Evolutionary conservation across 2,113 vertebrate genomes (phyloP), one percentile per base, ranked within the genome.

Genomic region (Corythaixoides concolor): DNA sequence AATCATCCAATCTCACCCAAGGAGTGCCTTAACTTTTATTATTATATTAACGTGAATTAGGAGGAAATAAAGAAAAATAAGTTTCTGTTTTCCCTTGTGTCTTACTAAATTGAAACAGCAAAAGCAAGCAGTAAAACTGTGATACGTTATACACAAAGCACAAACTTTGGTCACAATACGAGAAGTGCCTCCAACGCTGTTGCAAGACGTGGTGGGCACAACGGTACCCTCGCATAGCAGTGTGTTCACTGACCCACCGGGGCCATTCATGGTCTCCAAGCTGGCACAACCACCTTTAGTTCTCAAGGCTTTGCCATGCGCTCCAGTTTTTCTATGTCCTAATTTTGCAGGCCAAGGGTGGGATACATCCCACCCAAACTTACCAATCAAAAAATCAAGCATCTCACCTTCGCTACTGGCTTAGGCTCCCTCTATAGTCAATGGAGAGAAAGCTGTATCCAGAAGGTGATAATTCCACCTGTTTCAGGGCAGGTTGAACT

Each of bases 171-270:
- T 30, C 2, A 5, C 39, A 45, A 11, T 14, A 59, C 35, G 58
- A 58, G 23, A 37, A 8, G 6, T 20, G 15, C 5, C 19, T 73
- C 39, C 5, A 7, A 1, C 0, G 0, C 4, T 18, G 47, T 41
- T 24, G 68, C 45, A 24, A 26, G 33, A 43, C 15, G 19, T 5
- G 5, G 8, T 0, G 10, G n/a, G 45, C 58, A 50, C 55, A 37
- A n/a, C 21, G 23, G 20, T 58, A 49, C 17, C 17, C 20, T 91
- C 49, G 66, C 20, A 41, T 11, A 32, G 33, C 0, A 0, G 10
- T 12, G 5, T 53, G 62, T 11, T 32, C 59, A 21, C 47, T 8
- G 8, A 56, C 27, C 7, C 4, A 10, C 37, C 8, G 1, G 6
- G 26, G 11, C 39, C 52, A 53, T 33, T n/a, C 64, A 15, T 7